A percentile compares a stretch with the other conserved stretches of the same genome.
Conservation (phyloP, 2,797 vertebrate species). For the Adelosebastes latens region DNA sequence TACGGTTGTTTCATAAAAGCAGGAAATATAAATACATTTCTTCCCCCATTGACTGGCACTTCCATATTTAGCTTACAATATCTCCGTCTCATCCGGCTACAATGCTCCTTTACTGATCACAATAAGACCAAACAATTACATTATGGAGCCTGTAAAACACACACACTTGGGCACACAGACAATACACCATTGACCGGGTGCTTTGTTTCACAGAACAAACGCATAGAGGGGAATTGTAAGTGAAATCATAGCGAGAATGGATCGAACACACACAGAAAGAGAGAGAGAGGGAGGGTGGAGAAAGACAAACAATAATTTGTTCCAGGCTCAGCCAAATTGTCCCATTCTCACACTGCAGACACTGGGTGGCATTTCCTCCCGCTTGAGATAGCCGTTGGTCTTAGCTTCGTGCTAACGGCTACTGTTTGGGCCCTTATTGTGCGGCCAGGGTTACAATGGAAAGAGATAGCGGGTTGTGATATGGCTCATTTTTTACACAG, state of each 20-base stretch:
- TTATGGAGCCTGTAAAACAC: conserved; percentile 55
- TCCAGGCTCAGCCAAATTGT: conserved; percentile 59
- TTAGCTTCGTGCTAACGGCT: conserved; percentile 54
- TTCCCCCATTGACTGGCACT: conserved; percentile 52
- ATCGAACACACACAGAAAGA: conserved; percentile 57
- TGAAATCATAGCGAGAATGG: conserved; percentile 70
- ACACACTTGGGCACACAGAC: conserved; percentile 54
- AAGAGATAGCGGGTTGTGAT: conserved; percentile 59
- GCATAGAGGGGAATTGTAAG: conserved; percentile 60
- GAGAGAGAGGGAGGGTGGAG: conserved; percentile 38
- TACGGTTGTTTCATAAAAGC: conserved; percentile 61
- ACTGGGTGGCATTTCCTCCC: conserved; percentile 57
- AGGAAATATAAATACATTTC: conserved; percentile 75
- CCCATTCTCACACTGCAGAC: conserved; percentile 52
- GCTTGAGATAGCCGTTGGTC: conserved; percentile 48
- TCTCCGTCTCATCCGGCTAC: conserved; percentile 65
- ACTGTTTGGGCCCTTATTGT: conserved; percentile 58
- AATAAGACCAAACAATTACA: conserved; percentile 77
- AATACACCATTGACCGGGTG: conserved; percentile 72
- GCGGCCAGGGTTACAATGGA: conserved; percentile 47
- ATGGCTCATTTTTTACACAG: conserved; percentile 41
- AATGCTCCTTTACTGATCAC: conserved; percentile 68
- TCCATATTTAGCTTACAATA: conserved; percentile 76
- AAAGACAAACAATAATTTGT: conserved; percentile 52
- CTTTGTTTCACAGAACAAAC: conserved; percentile 78